Percentiles rank a stretch among this genome's conserved stretches.
phyloP scores from a whole-genome alignment of 2,797 vertebrate species.

The Sebastes hubbsi region DNA sequence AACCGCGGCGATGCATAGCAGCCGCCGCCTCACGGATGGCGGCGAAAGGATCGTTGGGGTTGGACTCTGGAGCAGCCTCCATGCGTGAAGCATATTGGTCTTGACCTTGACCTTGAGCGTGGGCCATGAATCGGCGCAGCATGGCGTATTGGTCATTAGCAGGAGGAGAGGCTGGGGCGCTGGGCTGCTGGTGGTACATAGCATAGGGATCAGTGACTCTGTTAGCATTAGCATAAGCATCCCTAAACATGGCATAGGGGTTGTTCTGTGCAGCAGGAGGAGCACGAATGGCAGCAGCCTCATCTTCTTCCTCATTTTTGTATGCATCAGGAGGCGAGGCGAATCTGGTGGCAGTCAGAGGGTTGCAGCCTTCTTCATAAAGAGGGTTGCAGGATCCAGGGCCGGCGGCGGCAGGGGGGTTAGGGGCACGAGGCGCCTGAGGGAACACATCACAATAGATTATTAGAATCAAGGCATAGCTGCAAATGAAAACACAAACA shows the following conservation, averaged over 20 bases:
- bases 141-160: slow-evolving; percentile 58
- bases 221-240: slow-evolving; percentile 62
- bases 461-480: background rate
- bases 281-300: slow-evolving; percentile 68
- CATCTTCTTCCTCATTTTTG: slow-evolving; percentile 54
- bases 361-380: slow-evolving; percentile 82
- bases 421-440: slow-evolving; percentile 67
- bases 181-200: slow-evolving; percentile 63
- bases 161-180: slow-evolving; percentile 32
- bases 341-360: slow-evolving; percentile 76
- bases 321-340: slow-evolving; percentile 59
- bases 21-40: slow-evolving; percentile 51
- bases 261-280: slow-evolving; percentile 63
- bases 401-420: slow-evolving; percentile 52
- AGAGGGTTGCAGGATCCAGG: slow-evolving; percentile 84
- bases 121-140: slow-evolving; percentile 55
- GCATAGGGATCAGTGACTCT: slow-evolving; percentile 73
- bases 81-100: slow-evolving; percentile 58
- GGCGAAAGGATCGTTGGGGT: slow-evolving; percentile 68
- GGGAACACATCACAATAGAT: background rate
- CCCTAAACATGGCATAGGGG: slow-evolving; percentile 76
- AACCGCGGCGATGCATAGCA: slow-evolving; percentile 63
- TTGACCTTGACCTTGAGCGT: slow-evolving; percentile 29
- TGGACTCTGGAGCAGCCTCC: slow-evolving; percentile 53
- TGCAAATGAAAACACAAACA: background rate